A percentile compares a stretch with the other conserved stretches of the same genome.
These are phyloP conservation scores for Aplocera efformata DNA, from an alignment of 2,888 invertebrate species.

Conservation along the genomic window DNA sequence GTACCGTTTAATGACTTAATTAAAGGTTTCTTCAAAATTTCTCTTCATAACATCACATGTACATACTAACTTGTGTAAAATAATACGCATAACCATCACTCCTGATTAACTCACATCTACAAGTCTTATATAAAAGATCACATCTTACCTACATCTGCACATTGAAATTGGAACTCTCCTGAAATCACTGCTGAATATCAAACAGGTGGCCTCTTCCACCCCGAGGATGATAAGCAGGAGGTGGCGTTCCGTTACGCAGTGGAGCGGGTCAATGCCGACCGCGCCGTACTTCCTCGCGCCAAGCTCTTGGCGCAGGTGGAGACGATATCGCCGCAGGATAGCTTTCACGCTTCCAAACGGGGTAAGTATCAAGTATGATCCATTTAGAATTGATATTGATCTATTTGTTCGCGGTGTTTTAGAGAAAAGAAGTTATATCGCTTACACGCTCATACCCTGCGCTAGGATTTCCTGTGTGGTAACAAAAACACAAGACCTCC, in stretches of 20 bases:
- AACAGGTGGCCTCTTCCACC: constrained; percentile 93
- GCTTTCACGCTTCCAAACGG: constrained; percentile 96
- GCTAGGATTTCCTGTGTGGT: too few relatives aligned
- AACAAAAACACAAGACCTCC: too few relatives aligned
- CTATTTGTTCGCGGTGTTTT: not conserved
- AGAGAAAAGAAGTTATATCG: not conserved
- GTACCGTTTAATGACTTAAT: too few relatives aligned
- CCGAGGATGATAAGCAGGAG: constrained; percentile 92
- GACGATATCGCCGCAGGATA: constrained; percentile 93
- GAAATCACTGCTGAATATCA: not conserved
- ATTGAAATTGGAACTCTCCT: too few relatives aligned
- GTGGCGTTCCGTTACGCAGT: constrained; percentile 96
- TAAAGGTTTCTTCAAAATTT: too few relatives aligned
- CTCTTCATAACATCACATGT: too few relatives aligned
- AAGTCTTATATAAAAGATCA: too few relatives aligned
- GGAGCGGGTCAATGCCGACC: constrained; percentile 92
- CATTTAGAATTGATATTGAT: not conserved
- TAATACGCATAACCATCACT: too few relatives aligned
- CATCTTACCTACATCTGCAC: too few relatives aligned
- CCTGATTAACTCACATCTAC: too few relatives aligned
- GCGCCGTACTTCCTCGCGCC: constrained; percentile 90
- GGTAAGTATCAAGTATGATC: constrained; percentile 78
- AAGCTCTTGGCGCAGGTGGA: constrained; percentile 94
- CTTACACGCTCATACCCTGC: too few relatives aligned
- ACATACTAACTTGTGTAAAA: too few relatives aligned